Conservation (phyloP, 2,888 invertebrate genomes). For the Itoplectis maculator region DNA sequence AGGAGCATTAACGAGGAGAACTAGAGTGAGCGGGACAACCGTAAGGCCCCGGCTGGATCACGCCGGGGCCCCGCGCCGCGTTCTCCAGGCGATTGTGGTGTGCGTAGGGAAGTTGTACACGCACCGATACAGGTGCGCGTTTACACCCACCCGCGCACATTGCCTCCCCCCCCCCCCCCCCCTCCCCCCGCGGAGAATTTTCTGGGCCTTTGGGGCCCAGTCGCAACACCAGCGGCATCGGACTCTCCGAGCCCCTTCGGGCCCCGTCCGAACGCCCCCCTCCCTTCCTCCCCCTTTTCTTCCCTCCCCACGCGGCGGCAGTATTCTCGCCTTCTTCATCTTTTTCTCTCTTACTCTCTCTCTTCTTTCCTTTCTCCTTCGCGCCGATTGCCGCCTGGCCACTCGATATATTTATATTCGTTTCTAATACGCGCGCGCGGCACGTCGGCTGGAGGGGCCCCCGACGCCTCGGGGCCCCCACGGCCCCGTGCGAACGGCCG, state of each 20-base stretch:
- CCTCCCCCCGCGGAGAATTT: constrained; percentile 33
- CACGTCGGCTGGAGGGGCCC: too few relatives aligned
- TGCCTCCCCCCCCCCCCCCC: constrained; percentile 48
- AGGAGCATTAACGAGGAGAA: constrained; percentile 50
- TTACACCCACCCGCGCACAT: constrained; percentile 67
- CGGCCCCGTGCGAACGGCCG: constrained; percentile 64
- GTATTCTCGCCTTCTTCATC: constrained; percentile 51
- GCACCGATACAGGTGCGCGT: constrained; percentile 66
- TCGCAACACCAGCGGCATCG: constrained; percentile 50
- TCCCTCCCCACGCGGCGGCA: neutral
- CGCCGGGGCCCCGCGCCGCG: constrained; percentile 34
- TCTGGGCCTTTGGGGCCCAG: constrained; percentile 40
- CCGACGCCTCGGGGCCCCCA: constrained; percentile 73
- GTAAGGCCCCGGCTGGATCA: constrained; percentile 46
- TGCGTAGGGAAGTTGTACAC: constrained; percentile 58
- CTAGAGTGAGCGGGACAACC: constrained; percentile 63
- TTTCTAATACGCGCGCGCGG: constrained; percentile 81
- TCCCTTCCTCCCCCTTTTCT: neutral
- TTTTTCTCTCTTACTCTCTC: too few relatives aligned
- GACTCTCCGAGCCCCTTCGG: constrained; percentile 40
- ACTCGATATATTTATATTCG: constrained; percentile 81
- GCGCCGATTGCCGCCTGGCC: constrained; percentile 56
- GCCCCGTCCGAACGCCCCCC: constrained; percentile 20
- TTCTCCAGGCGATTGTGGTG: constrained; percentile 9
- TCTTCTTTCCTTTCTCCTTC: constrained; percentile 54